Evolutionary conservation across 1,140 invertebrate species (phyloP).

Genomic region (Bombyx mandarina): DNA sequence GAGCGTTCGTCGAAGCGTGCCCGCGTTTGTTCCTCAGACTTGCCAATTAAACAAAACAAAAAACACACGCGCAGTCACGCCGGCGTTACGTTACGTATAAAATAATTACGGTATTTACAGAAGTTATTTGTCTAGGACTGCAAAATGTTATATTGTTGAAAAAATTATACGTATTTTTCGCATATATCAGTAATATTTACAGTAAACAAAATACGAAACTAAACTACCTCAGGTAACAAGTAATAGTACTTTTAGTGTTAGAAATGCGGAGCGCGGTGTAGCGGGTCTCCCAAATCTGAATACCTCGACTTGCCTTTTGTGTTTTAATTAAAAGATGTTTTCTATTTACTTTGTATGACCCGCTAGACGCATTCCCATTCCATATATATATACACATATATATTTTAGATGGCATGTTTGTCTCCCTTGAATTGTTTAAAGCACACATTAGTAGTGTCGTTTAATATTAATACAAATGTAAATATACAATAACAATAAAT

Average conservation of each 20-base stretch:
- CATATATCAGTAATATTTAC: conserved; percentile 54
- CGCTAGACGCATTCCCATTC: conserved; percentile 11
- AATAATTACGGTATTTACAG: conserved; percentile 16
- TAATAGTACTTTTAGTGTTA: conserved; percentile 53
- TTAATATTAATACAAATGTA: conserved; percentile 53
- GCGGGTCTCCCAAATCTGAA: conserved; percentile 21
- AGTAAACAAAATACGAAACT: conserved; percentile 50
- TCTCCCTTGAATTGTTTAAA: conserved; percentile 56
- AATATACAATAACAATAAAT: conserved; percentile 58
- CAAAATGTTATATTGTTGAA: conserved; percentile 44
- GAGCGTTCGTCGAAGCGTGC: not conserved
- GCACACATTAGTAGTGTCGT: conserved; percentile 47
- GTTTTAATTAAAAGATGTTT: conserved; percentile 12
- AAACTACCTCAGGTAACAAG: conserved; percentile 65
- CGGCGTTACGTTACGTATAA: conserved; percentile 8
- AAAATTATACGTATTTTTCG: conserved; percentile 48
- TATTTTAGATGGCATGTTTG: conserved; percentile 46
- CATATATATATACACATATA: conserved; percentile 32
- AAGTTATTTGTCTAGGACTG: conserved; percentile 24
- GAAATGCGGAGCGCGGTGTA: conserved; percentile 24
- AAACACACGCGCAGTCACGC: conserved; percentile 7
- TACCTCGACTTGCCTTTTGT: conserved; percentile 56
- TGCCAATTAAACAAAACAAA: conserved; percentile 8
- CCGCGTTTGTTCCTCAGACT: conserved; percentile 13
- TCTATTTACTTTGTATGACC: conserved; percentile 3